A percentile compares a stretch with the other conserved stretches of the same genome.
Conservation (phyloP, 2,113 vertebrate genomes). For the Zootoca vivipara region DNA sequence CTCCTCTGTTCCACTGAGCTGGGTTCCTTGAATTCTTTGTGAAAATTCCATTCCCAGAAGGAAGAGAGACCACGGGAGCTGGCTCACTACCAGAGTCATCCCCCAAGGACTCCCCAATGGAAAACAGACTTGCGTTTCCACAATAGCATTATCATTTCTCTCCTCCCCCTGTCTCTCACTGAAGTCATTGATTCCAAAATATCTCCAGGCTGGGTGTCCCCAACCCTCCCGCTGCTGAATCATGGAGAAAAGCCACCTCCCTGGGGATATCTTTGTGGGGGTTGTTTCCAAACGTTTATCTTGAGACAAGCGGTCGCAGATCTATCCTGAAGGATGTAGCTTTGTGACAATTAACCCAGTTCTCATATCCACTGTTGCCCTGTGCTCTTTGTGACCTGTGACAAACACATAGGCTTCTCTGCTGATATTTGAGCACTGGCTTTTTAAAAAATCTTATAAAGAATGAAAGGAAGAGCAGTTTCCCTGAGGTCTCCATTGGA, state of each 20-base stretch:
- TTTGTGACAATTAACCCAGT: conserved; percentile 51
- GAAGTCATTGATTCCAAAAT: conserved; percentile 66
- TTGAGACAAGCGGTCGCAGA: conserved; percentile 4
- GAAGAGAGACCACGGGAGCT: conserved; percentile 56
- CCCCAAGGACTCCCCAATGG: conserved; percentile 63
- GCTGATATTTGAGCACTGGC: accelerated
- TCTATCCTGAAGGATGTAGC: conserved; percentile 54
- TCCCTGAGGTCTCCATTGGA: conserved; percentile 8
- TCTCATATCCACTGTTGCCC: conserved; percentile 43
- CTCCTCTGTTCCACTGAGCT: conserved; percentile 1
- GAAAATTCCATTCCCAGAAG: conserved; percentile 66
- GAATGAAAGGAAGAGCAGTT: accelerated
- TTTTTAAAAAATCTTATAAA: background rate
- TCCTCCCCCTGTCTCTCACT: conserved; percentile 59
- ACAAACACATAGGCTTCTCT: conserved; percentile 19
- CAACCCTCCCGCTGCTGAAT: conserved; percentile 57
- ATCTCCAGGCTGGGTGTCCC: conserved; percentile 57
- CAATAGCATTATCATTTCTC: conserved; percentile 26
- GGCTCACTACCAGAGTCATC: conserved; percentile 63
- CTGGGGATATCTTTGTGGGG: conserved; percentile 43
- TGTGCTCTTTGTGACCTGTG: background rate
- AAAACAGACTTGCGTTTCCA: conserved; percentile 68
- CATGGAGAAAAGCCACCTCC: conserved; percentile 50
- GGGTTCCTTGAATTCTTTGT: conserved; percentile 65
- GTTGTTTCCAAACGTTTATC: conserved; percentile 60